Base-by-base conservation (phyloP, 2,888 invertebrate genomes). In the Drosophila tanythrix region DNA sequence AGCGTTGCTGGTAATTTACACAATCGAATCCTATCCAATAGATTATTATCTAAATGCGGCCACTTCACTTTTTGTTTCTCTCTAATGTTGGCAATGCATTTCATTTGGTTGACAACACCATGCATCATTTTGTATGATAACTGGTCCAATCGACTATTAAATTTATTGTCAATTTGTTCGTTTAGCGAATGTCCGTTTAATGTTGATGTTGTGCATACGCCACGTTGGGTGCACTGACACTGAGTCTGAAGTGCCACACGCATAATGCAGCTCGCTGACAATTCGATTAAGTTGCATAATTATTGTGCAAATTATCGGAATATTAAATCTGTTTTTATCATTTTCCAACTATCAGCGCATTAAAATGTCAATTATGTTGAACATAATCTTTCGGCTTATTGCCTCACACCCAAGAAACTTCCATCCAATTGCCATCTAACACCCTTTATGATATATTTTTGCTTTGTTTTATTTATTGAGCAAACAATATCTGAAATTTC, bases 221-320 rank as follows among this genome's bases (percentile, higher is more conserved):
- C 33, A 29, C 64, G 50, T 71, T 55, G 67, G 58, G 10, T 40
- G 43, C 46, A 59, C 18, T 43, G 52, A 29, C 31, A 38, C 21
- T 55, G 36, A 33, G 48, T 8, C 33, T 48, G n/a, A 27, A 31
- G 73, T 48, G 72, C 33, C 51, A 46, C 18, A 51, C 60, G 43
- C 57, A 50, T 59, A 70, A 70, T 67, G 53, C 74, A 68, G 76
- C 58, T 55, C 70, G 79, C 72, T 88, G 87, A 83, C 87, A 87
- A 87, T 87, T 90, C 87, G 90, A 87, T 90, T 87, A 87, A 90
- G 89, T 88, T 84, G 76, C 80, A 75, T 84, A 89, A 86, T 89
- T 89, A 79, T 74, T 87, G 84, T 63, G 74, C 71, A 90, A 87
- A 87, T 90, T 90, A 87, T 87, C 87, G 88, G 89, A 87, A 87